phyloP scores from a whole-genome alignment of 1,140 invertebrate genomes.

The Calephelis virginiensis region DNA sequence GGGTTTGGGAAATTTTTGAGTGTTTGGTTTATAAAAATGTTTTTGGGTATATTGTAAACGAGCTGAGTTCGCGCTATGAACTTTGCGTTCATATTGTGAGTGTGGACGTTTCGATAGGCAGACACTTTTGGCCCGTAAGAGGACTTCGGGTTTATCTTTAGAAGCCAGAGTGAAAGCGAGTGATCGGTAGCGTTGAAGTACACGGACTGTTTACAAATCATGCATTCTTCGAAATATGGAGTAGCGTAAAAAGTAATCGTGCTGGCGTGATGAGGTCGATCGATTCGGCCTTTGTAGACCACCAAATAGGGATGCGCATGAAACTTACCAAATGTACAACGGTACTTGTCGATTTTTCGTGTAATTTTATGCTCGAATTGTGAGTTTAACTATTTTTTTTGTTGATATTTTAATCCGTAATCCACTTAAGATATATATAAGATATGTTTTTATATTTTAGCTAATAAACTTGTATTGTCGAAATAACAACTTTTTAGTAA shows the following conservation, averaged over 20 bases:
- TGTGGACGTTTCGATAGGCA: slow-evolving; percentile 50
- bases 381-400: background rate
- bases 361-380: slow-evolving; percentile 34
- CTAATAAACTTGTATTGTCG: no score
- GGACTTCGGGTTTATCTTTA: slow-evolving; percentile 43
- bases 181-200: slow-evolving; percentile 37
- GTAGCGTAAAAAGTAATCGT: slow-evolving; percentile 73
- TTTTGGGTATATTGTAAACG: slow-evolving; percentile 40
- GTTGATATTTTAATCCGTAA: background rate
- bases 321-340: slow-evolving; percentile 55
- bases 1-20: slow-evolving; percentile 34
- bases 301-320: slow-evolving; percentile 66
- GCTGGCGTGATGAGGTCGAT: slow-evolving; percentile 62
- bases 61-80: slow-evolving; percentile 50
- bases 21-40: slow-evolving; percentile 35
- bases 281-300: slow-evolving; percentile 49
- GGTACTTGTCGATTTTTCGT: slow-evolving; percentile 30
- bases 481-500: no score
- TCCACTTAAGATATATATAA: no score
- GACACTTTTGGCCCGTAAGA: slow-evolving; percentile 58
- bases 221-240: slow-evolving; percentile 57
- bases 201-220: slow-evolving; percentile 59
- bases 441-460: no score
- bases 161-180: slow-evolving; percentile 47
- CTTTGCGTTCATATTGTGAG: slow-evolving; percentile 50